phyloP scores from a whole-genome alignment of 2,888 invertebrate genomes.

The Sericinus montela region DNA sequence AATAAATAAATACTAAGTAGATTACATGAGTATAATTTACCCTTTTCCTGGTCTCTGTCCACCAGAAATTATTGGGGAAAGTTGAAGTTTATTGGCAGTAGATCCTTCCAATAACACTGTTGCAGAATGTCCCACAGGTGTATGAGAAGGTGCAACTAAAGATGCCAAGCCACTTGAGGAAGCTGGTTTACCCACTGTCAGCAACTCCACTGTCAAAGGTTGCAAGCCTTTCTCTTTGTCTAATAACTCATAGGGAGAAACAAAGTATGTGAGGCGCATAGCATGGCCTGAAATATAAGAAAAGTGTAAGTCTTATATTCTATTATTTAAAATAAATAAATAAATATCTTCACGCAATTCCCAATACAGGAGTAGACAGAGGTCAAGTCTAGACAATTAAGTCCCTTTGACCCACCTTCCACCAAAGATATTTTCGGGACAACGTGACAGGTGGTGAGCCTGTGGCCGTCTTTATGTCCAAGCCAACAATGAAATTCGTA shows the following conservation, averaged over 20 bases:
- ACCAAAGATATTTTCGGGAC: no score
- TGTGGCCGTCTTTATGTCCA: no score
- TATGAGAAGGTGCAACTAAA: constrained; percentile 64
- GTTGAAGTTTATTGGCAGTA: constrained; percentile 89
- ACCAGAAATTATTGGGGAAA: constrained; percentile 83
- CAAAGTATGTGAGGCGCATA: constrained; percentile 96
- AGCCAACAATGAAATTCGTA: no score
- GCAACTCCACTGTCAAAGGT: constrained; percentile 86
- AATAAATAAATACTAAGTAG: no score
- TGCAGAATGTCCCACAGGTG: constrained; percentile 90
- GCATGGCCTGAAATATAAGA: constrained; percentile 84
- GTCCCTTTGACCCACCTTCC: no score
- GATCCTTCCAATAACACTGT: constrained; percentile 95
- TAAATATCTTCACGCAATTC: no score
- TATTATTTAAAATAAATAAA: no score
- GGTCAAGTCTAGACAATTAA: no score
- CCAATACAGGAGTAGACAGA: no score
- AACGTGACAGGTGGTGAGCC: no score
- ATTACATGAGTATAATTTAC: no score
- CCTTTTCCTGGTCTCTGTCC: constrained; percentile 86
- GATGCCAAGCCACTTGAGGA: constrained; percentile 54
- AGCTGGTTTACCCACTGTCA: constrained; percentile 72
- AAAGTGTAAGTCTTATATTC: no score
- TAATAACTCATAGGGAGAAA: constrained; percentile 94
- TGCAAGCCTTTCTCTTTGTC: constrained; percentile 87